Base-by-base conservation (phyloP, 23 tunicate genomes). In the Trididemnum miniatum region DNA sequence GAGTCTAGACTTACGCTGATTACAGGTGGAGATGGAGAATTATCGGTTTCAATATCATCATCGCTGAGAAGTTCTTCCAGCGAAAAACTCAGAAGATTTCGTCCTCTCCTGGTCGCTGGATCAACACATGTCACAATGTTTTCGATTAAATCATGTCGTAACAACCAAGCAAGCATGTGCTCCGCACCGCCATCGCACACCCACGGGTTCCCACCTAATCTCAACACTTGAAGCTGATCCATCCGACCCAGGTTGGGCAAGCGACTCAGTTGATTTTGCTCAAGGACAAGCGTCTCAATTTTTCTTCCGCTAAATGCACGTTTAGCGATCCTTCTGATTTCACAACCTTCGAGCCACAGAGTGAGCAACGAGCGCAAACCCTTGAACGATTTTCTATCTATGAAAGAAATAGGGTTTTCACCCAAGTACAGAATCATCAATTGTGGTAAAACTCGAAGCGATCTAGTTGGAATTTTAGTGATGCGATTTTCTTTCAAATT, bases 201-300 rank as follows among this genome's bases (percentile, higher is more conserved):
- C 81, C 81, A 84, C 23, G 51, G 69, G 69, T 84, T 84, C 0
- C 3, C 74, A 57, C 62, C 62, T 1, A 84, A 36, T 0, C 30
- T 37, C 27, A 76, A 44, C 2, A 28, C 34, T 2, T 0, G 34
- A 3, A 84, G 88, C 2, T 35, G 62, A 31, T 34, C 35, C 73
- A 84, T 36, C 5, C 81, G 37, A 0, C 88, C 88, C 4, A 84
- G 74, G 35, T 84, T 84, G 35, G 88, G 88, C 24, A 84, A 31
- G 0, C 29, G 31, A 5, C 26, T 57, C 15, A 84, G 74, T 4
- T 49, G 12, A 62, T 84, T 84, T 0, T 35, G 12, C 9, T 37
- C 72, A 20, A 84, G 38, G 1, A 28, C 81, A 1, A 84, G 62
- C 0, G 74, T 84, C 60, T 59, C 29, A 7, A 84, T 35, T 28